A percentile compares a stretch with the other conserved stretches of the same genome.
Evolutionary conservation across 1,140 invertebrate genomes (phyloP).

Genomic region (Drosophila fuyamai): DNA sequence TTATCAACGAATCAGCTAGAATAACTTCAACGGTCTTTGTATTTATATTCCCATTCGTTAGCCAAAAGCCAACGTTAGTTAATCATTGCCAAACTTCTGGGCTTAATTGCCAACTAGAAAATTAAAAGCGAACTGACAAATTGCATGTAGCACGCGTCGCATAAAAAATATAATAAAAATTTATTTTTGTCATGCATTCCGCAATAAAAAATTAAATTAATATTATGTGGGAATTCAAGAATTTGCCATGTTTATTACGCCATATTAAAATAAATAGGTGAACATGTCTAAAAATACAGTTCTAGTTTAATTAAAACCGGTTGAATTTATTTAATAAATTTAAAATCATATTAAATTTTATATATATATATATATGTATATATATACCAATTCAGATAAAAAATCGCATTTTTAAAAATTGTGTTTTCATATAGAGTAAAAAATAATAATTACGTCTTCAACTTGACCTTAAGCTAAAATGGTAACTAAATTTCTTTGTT

Average conservation of each 20-base stretch:
- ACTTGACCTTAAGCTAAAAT: slow-evolving; percentile 36
- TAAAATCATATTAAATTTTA: too few relatives aligned
- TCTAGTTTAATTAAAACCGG: too few relatives aligned
- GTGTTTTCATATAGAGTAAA: too few relatives aligned
- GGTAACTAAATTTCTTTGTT: slow-evolving; percentile 5
- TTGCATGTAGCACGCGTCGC: slow-evolving; percentile 17
- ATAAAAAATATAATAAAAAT: slow-evolving; percentile 9
- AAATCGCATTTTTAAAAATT: too few relatives aligned
- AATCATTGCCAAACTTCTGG: slow-evolving; percentile 14
- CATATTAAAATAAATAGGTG: not conserved
- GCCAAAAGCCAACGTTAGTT: not conserved
- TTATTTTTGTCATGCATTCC: not conserved
- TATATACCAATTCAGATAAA: too few relatives aligned
- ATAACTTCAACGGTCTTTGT: not conserved
- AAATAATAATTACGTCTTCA: not conserved
- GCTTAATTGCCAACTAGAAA: slow-evolving; percentile 14
- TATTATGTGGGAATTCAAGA: not conserved
- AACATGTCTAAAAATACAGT: not conserved
- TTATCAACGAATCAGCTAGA: slow-evolving; percentile 18
- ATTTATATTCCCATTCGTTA: not conserved
- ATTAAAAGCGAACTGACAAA: slow-evolving; percentile 31
- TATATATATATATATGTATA: too few relatives aligned
- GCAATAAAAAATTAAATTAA: slow-evolving; percentile 5
- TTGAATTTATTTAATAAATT: too few relatives aligned
- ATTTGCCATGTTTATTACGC: not conserved